Conservation (phyloP, 2,113 vertebrate species). For the Athene cunicularia region DNA sequence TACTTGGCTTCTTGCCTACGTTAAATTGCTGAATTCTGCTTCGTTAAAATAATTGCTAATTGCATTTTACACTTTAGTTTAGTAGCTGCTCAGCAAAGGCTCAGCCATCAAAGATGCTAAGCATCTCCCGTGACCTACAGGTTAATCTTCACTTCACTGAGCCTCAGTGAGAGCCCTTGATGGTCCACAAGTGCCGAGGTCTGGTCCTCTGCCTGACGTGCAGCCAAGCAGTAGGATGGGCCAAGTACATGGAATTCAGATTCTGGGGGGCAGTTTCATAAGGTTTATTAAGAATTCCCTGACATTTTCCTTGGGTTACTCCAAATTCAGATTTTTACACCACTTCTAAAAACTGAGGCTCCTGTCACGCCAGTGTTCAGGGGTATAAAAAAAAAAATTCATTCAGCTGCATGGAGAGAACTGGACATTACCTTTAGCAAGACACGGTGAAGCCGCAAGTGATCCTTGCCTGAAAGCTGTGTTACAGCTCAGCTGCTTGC, state of each 20-base stretch:
- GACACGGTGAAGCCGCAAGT: background rate
- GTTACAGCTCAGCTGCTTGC: background rate
- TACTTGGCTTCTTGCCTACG: background rate
- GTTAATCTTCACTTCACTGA: background rate
- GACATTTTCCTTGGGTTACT: background rate
- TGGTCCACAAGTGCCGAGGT: background rate
- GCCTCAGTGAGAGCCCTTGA: background rate
- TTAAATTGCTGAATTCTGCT: constrained; percentile 46
- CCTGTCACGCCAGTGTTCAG: background rate
- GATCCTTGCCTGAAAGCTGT: background rate
- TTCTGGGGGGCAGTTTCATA: background rate
- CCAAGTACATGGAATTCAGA: background rate
- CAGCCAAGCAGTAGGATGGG: background rate
- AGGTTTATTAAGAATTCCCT: background rate
- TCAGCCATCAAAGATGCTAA: background rate
- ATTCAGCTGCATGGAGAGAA: background rate
- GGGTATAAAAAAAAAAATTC: background rate
- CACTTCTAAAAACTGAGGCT: background rate
- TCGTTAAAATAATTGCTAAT: constrained; percentile 57
- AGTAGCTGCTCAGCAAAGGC: constrained; percentile 21
- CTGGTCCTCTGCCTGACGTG: background rate
- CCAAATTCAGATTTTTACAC: background rate
- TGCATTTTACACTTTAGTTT: constrained; percentile 20
- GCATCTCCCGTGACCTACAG: background rate
- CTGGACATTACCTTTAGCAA: background rate